phyloP scores from a whole-genome alignment of 2,113 vertebrate genomes.

The Campylorhamphus procurvoides region DNA sequence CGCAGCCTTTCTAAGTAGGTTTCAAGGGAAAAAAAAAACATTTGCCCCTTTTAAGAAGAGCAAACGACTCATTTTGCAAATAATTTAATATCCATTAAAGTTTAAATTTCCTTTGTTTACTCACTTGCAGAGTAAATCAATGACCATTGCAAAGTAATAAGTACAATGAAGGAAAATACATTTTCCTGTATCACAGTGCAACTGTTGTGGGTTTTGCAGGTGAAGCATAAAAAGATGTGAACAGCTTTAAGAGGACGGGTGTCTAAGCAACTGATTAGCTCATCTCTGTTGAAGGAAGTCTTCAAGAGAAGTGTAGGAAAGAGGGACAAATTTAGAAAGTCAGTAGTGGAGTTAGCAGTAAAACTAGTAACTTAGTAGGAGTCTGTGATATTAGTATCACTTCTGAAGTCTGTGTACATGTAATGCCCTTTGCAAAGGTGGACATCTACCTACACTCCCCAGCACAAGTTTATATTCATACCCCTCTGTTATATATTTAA shows the following conservation, averaged over 20 bases:
- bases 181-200: constrained; percentile 8
- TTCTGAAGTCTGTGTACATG: constrained; percentile 59
- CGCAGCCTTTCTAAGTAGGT: constrained; percentile 48
- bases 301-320: constrained; percentile 48
- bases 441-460: constrained; percentile 35
- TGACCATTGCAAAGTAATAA: constrained; percentile 65
- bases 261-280: constrained; percentile 75
- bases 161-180: constrained; percentile 38
- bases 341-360: constrained; percentile 35
- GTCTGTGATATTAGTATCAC: constrained; percentile 38
- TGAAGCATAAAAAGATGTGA: constrained; percentile 51
- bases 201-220: constrained; percentile 61
- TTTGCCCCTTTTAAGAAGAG: constrained; percentile 53
- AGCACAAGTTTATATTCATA: constrained; percentile 13
- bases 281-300: constrained; percentile 49
- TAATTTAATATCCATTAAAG: constrained; percentile 73
- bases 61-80: constrained; percentile 73
- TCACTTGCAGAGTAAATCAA: constrained; percentile 58
- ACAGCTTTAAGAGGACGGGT: constrained; percentile 46
- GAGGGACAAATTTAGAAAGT: constrained; percentile 43
- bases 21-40: constrained; percentile 37
- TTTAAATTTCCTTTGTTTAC: constrained; percentile 68
- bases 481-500: constrained; percentile 24
- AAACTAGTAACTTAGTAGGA: constrained; percentile 45
- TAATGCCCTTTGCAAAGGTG: constrained; percentile 21